phyloP scores from a whole-genome alignment of 2,888 invertebrate species.

The Copidosoma aretas region DNA sequence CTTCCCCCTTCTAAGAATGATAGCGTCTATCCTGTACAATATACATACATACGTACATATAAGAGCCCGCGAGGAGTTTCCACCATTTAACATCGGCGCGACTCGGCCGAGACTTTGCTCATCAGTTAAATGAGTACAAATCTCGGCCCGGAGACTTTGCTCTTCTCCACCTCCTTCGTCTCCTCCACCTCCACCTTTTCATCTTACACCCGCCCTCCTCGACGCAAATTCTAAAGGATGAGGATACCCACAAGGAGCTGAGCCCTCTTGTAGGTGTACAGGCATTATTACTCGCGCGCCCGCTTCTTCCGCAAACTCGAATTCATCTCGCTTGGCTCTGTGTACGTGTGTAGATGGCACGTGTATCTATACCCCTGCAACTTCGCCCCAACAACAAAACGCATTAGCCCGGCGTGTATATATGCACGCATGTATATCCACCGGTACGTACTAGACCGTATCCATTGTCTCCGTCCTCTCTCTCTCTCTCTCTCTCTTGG shows the following conservation, averaged over 20 bases:
- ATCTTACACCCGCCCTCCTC: slow-evolving; percentile 23
- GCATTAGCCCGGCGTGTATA: slow-evolving; percentile 21
- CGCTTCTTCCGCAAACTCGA: slow-evolving; percentile 48
- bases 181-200: slow-evolving; percentile 31
- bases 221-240: slow-evolving; percentile 51
- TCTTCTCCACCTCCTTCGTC: slow-evolving; percentile 14
- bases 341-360: slow-evolving; percentile 15
- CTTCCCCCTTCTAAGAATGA: too few species aligned
- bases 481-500: neutral
- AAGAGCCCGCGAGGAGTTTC: too few species aligned
- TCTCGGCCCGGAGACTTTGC: slow-evolving; percentile 39
- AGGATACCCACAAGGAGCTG: slow-evolving; percentile 45
- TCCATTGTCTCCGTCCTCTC: too few species aligned
- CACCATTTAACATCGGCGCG: slow-evolving; percentile 7
- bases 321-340: slow-evolving; percentile 52
- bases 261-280: too few species aligned
- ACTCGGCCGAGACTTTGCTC: slow-evolving; percentile 46
- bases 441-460: neutral
- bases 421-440: too few species aligned
- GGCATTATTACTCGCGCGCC: neutral
- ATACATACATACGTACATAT: too few species aligned
- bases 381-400: slow-evolving; percentile 20
- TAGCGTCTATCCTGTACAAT: too few species aligned
- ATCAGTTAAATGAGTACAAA: slow-evolving; percentile 54
- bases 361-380: too few species aligned